Percentiles rank a stretch among this genome's conserved stretches.
These are phyloP conservation scores for Corythaeola cristata DNA, from an alignment of 2,113 vertebrate species.

Conservation along the genomic window DNA sequence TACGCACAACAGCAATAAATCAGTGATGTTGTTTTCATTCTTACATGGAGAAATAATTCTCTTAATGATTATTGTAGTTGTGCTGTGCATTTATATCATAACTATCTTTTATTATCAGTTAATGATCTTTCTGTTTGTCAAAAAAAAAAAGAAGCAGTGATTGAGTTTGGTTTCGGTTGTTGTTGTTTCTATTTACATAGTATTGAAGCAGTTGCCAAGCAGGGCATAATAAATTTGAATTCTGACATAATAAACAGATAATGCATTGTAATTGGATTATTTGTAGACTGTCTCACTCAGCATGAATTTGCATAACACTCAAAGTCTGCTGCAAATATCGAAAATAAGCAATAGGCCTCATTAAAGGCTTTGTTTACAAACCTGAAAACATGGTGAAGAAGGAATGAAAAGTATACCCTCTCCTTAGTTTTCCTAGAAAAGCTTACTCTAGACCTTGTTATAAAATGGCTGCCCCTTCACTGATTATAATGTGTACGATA, in stretches of 20 bases:
- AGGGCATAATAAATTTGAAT: conserved; percentile 24
- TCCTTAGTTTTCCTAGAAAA: neutral
- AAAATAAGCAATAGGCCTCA: conserved; percentile 16
- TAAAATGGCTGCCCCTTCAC: neutral
- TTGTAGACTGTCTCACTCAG: conserved; percentile 25
- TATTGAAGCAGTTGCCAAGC: conserved; percentile 42
- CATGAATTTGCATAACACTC: conserved; percentile 19
- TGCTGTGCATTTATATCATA: conserved; percentile 66
- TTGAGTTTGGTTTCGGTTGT: neutral
- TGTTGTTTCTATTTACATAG: conserved; percentile 67
- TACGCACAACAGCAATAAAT: conserved; percentile 30
- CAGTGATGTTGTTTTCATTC: conserved; percentile 33
- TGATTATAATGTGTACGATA: neutral
- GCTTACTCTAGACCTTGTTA: neutral
- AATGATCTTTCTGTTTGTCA: conserved; percentile 75
- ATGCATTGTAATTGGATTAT: conserved; percentile 46
- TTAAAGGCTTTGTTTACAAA: neutral
- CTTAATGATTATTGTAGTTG: conserved; percentile 61
- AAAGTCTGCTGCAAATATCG: neutral
- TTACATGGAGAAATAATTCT: neutral
- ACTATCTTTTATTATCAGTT: conserved; percentile 69
- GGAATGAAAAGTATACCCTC: neutral
- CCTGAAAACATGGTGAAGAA: neutral
- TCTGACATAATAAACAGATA: conserved; percentile 56
- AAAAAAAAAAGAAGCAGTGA: conserved; percentile 22